Conservation (phyloP, 2,888 invertebrate genomes). For the Dioctria rufipes region DNA sequence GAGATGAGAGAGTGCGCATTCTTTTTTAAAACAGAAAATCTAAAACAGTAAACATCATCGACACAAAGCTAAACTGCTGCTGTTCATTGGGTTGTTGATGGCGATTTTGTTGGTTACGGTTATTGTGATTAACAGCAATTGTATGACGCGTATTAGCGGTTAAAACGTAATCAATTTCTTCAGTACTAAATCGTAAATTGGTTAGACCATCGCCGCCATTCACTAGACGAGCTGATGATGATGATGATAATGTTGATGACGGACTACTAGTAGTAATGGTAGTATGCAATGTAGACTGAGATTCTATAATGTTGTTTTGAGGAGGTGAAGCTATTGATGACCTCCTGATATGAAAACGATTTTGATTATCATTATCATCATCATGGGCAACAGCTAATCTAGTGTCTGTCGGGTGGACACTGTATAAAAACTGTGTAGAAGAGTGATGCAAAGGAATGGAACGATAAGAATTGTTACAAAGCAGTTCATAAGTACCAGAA, state of each 20-base stretch:
- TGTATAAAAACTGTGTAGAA: constrained; percentile 53
- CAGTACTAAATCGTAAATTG: constrained; percentile 55
- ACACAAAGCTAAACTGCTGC: constrained; percentile 66
- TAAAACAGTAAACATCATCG: constrained; percentile 70
- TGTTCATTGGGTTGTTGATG: constrained; percentile 59
- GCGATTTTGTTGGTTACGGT: constrained; percentile 58
- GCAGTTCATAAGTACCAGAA: constrained; percentile 67
- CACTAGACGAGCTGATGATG: constrained; percentile 44
- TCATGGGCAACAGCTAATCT: constrained; percentile 60
- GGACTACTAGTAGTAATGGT: too few relatives aligned
- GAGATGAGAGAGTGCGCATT: background rate
- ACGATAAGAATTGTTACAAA: constrained; percentile 49
- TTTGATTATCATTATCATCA: background rate
- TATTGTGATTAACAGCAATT: constrained; percentile 60
- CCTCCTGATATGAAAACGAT: constrained; percentile 11
- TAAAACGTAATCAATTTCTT: constrained; percentile 63
- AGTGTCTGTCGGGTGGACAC: constrained; percentile 7
- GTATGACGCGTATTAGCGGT: constrained; percentile 66
- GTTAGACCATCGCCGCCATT: constrained; percentile 41
- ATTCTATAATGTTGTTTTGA: background rate
- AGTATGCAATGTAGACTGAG: background rate
- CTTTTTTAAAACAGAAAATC: constrained; percentile 68
- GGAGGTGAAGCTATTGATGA: background rate
- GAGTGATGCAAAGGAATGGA: constrained; percentile 40
- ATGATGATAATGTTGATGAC: constrained; percentile 10